Conservation (phyloP, 2,113 vertebrate species). For the Bothrops jararaca region DNA sequence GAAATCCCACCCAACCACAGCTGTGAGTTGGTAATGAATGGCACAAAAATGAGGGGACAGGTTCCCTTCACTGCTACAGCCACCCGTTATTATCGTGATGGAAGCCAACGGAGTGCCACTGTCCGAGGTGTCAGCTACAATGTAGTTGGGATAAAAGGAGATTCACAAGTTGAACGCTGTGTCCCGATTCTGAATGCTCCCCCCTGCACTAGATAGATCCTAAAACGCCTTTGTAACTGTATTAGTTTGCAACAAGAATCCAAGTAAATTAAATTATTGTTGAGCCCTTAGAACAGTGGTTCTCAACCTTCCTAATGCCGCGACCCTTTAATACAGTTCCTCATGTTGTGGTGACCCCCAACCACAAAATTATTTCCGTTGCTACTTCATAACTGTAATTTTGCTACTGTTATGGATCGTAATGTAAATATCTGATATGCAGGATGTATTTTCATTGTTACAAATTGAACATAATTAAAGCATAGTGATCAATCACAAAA, state of each 20-base stretch:
- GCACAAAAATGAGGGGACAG: conserved; percentile 54
- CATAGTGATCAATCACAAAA: no score
- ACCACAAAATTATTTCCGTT: no score
- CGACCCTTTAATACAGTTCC: no score
- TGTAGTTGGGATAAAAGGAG: neutral
- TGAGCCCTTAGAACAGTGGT: neutral
- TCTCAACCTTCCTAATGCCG: no score
- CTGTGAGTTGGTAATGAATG: neutral
- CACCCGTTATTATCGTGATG: conserved; percentile 66
- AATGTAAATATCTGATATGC: no score
- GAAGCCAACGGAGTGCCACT: conserved; percentile 68
- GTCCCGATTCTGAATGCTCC: neutral
- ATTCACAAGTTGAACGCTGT: neutral
- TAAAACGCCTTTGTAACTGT: neutral
- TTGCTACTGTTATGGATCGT: no score
- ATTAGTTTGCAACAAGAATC: neutral
- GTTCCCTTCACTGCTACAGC: conserved; percentile 69
- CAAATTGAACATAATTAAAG: no score
- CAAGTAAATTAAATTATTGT: neutral
- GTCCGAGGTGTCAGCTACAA: conserved; percentile 58
- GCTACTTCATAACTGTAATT: no score
- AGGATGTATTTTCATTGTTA: no score
- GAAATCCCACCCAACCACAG: neutral
- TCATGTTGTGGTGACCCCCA: no score
- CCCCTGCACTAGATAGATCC: neutral